These are phyloP conservation scores for Orchesella cincta DNA, from an alignment of 1,140 invertebrate genomes.

Conservation along the genomic window DNA sequence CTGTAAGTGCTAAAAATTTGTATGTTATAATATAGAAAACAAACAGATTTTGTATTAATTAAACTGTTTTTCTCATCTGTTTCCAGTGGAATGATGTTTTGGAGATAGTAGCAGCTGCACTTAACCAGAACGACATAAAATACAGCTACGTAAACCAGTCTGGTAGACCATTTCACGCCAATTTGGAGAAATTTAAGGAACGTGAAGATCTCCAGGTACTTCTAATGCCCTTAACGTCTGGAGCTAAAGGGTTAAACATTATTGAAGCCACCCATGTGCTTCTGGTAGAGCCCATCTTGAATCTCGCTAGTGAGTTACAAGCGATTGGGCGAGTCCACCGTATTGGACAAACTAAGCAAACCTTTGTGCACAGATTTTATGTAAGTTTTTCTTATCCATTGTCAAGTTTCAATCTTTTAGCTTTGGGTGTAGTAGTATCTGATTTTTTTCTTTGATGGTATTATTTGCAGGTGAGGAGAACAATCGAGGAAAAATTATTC, in stretches of 20 bases:
- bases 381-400: conserved; percentile 28
- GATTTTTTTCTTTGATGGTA: conserved; percentile 2
- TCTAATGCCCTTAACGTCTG: conserved; percentile 68
- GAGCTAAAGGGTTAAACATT: conserved; percentile 76
- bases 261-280: conserved; percentile 78
- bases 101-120: conserved; percentile 63
- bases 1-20: conserved; percentile 57
- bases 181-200: conserved; percentile 63
- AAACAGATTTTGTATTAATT: neutral
- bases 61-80: conserved; percentile 43
- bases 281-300: conserved; percentile 74
- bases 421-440: neutral
- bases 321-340: conserved; percentile 77
- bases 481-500: conserved; percentile 47
- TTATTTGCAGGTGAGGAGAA: conserved; percentile 43
- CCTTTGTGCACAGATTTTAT: conserved; percentile 52
- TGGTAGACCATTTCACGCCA: conserved; percentile 59
- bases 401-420: neutral
- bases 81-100: conserved; percentile 67
- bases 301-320: conserved; percentile 72
- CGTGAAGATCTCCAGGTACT: conserved; percentile 63
- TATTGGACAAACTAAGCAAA: conserved; percentile 73
- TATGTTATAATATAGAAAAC: conserved; percentile 7
- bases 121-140: conserved; percentile 65
- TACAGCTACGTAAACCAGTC: conserved; percentile 54